These are phyloP conservation scores for Dasysyrphus albostriatus DNA, from an alignment of 2,888 invertebrate genomes.

Conservation along the genomic window DNA sequence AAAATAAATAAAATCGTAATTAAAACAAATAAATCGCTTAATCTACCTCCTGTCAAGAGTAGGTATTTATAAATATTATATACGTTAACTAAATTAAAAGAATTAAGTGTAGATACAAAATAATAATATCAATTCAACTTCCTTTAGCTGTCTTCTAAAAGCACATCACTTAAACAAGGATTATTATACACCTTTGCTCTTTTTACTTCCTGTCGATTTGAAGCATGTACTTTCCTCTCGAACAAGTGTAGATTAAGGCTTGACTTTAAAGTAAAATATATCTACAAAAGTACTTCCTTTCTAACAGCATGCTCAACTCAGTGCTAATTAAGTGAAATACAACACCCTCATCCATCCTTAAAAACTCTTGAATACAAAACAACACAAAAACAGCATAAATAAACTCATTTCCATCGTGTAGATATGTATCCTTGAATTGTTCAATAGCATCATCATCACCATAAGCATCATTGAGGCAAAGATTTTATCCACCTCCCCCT, in stretches of 20 bases:
- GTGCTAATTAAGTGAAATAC: slow-evolving; percentile 53
- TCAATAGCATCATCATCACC: slow-evolving; percentile 37
- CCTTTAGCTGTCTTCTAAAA: neutral
- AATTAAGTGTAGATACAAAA: no score
- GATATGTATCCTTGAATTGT: slow-evolving; percentile 18
- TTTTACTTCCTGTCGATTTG: neutral
- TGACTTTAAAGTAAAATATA: neutral
- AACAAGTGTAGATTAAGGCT: neutral
- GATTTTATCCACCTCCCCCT: slow-evolving; percentile 5
- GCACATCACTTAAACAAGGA: neutral
- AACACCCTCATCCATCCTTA: neutral
- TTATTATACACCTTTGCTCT: neutral
- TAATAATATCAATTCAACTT: no score
- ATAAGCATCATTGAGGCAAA: slow-evolving; percentile 35
- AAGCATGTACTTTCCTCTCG: neutral
- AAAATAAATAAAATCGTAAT: no score
- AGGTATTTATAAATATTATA: no score
- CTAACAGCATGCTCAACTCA: slow-evolving; percentile 26
- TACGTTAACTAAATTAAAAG: no score
- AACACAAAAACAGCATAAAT: slow-evolving; percentile 7
- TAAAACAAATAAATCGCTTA: no score
- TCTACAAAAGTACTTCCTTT: slow-evolving; percentile 7
- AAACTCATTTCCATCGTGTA: neutral
- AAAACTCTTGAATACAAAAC: neutral
- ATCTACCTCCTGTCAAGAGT: no score